Base-by-base conservation (phyloP, 2,113 vertebrate genomes). In the Reinhardtius hippoglossoides region DNA sequence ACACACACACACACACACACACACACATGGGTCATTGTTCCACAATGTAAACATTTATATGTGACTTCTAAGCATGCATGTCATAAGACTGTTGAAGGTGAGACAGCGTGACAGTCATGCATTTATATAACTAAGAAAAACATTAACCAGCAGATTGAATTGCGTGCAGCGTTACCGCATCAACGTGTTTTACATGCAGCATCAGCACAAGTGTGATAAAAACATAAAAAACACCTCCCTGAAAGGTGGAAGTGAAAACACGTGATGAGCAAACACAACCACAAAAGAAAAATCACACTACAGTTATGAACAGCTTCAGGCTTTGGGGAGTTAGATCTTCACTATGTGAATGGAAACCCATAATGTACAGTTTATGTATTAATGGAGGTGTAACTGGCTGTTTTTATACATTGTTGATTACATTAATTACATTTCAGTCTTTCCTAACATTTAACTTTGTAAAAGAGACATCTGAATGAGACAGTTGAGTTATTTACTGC, bases 91-190 rank as follows among this genome's bases (percentile, higher is more conserved):
- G 35, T 35, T 46, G 27, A 31, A 31, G 6, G 48, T 76, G 18
- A 70, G 3, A 4, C 26, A 69, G 7, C 59, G 71, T 84, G 81
- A 78, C 78, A 55, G 70, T 76, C 46, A 59, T 48, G 16, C 42
- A 20, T 0, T 81, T 71, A 79, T 4, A 46, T 83, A 77, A 81
- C 66, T 0, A 1, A 27, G 61, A 42, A 70, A 48, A 5, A 46
- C 42, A 31, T 24, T 1, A 52, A 18, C 70, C 70, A 68, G 35
- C 21, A 57, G 20, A 10, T 82, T 54, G 0, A 40, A 52, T 14
- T 6, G 10, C 62, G 24, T 58, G 31, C 14, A 9, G 10, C 26
- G 10, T 56, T 2, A 2, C 1, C 20, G 31, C 4, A 58, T 37
- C 5, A 52, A 13, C 44, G 16, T 48, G 1, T 23, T 3, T 61